These are phyloP conservation scores for Drosophila multiciliata DNA, from an alignment of 2,888 invertebrate species.

Conservation along the genomic window DNA sequence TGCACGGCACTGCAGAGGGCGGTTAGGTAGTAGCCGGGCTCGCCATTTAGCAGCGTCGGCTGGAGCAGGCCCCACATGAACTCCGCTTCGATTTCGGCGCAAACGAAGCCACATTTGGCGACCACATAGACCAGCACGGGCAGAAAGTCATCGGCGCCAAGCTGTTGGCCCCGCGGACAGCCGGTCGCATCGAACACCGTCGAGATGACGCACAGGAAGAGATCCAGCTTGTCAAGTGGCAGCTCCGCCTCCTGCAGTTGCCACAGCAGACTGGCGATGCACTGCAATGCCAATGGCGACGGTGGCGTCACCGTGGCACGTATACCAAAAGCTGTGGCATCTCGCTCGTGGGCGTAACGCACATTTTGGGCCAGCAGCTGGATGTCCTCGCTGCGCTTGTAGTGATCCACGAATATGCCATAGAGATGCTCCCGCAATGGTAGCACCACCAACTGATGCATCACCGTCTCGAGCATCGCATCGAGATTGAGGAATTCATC, in stretches of 20 bases:
- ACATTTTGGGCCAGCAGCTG: conserved; percentile 87
- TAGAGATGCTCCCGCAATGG: conserved; percentile 94
- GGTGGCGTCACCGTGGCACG: conserved; percentile 90
- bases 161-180: conserved; percentile 83
- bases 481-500: conserved; percentile 98
- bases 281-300: conserved; percentile 89
- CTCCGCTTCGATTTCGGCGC: conserved; percentile 97
- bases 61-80: conserved; percentile 98
- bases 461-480: conserved; percentile 96
- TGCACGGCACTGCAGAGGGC: conserved; percentile 95
- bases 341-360: conserved; percentile 83
- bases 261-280: conserved; percentile 91
- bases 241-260: conserved; percentile 96
- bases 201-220: conserved; percentile 94
- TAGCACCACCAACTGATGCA: conserved; percentile 95
- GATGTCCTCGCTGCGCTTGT: conserved; percentile 90
- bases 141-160: conserved; percentile 95
- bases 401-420: conserved; percentile 94
- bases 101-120: conserved; percentile 94
- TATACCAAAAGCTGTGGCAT: conserved; percentile 84
- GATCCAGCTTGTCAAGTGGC: conserved; percentile 96
- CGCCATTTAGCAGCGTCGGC: conserved; percentile 94
- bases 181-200: conserved; percentile 91
- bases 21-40: conserved; percentile 97
- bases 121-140: conserved; percentile 96